Evolutionary conservation across 2,797 vertebrate genomes (phyloP).

Genomic region (Oreochromis mossambicus): DNA sequence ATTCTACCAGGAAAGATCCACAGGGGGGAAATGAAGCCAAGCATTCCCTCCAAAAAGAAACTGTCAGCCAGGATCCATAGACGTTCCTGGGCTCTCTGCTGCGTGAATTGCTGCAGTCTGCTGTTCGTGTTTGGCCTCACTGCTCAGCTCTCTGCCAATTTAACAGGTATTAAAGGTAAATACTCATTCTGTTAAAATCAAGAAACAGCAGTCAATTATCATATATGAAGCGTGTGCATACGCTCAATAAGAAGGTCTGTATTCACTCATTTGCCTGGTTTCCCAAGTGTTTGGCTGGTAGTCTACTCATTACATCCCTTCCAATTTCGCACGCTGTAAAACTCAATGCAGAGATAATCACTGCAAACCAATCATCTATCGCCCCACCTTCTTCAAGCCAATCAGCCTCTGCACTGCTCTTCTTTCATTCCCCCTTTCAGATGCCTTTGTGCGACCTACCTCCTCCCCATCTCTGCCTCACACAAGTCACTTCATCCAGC

Average conservation of each 20-base stretch:
- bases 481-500: neutral
- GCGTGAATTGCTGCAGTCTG: slow-evolving; percentile 15
- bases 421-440: neutral
- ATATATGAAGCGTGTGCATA: neutral
- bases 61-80: slow-evolving; percentile 16
- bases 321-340: neutral
- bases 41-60: slow-evolving; percentile 24
- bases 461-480: neutral
- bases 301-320: neutral
- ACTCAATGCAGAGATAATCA: neutral
- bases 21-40: slow-evolving; percentile 34
- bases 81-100: slow-evolving; percentile 1
- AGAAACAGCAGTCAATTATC: neutral
- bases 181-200: neutral
- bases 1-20: slow-evolving; percentile 16
- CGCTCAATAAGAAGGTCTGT: neutral
- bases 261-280: neutral
- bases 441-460: neutral
- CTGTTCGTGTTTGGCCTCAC: slow-evolving; percentile 20
- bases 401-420: neutral
- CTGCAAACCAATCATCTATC: neutral
- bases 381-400: neutral
- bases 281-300: neutral
- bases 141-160: neutral
- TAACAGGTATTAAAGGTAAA: neutral